Evolutionary conservation across 2,888 invertebrate genomes (phyloP), one percentile per base, ranked within the genome.

Genomic region (Synergus laeviventris): DNA sequence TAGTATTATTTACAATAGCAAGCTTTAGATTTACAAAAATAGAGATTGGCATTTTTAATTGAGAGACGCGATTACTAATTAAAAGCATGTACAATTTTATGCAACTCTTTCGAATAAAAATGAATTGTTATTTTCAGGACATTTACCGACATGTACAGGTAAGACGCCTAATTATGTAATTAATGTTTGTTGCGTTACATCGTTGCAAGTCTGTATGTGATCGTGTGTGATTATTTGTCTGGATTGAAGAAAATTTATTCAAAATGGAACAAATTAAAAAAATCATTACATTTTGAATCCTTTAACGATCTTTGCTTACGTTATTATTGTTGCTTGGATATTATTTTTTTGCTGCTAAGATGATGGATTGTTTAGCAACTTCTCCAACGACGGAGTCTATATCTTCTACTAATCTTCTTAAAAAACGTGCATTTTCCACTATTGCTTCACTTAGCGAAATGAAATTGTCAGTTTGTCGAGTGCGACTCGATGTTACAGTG

Each of bases 141-240:
- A 86, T 89, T 89, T 88, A 88, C 89, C 86, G 89, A 89, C 87
- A 89, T 88, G 83, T 89, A 88, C 89, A 89, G 89, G 89, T 89
- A 89, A 89, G 89, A 87, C 79, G 84, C 82, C 85, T 83, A 81
- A 85, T 84, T 82, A 85, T 77, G 79, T 88, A 81, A 84, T 81
- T 80, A 76, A 73, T 73, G 39, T 75, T 73, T 74, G 56, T 66
- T 78, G 77, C 82, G 78, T 82, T 80, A 76, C 77, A 81, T 84
- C 84, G 82, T 83, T 82, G 81, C 83, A 79, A 81, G 76, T 82
- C 61, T 3, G 56, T 70, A 9, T n/a, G 1, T 73, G 54, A 74
- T 73, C 60, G 61, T 73, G 16, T 49, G 70, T 70, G 49, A 70
- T 70, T 49, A 31, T 49, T 31, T 36, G 0, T 2, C 14, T 12